Conservation (phyloP, 2,797 vertebrate species). For the Intellagama lesueurii region DNA sequence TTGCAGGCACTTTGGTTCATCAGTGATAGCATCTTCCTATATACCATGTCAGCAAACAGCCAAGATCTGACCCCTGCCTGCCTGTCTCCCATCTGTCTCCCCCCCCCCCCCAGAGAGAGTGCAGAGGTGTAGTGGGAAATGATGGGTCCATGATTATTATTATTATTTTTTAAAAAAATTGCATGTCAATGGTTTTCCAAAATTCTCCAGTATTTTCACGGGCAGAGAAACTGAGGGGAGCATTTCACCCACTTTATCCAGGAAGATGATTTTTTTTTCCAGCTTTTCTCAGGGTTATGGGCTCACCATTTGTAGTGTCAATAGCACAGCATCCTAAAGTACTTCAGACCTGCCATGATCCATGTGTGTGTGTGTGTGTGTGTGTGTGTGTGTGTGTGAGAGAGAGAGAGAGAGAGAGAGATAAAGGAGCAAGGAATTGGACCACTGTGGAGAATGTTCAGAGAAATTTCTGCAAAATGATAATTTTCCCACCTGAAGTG, state of each 20-base stretch:
- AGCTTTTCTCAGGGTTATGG: not conserved
- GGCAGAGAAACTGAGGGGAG: not conserved
- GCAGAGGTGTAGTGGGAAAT: not conserved
- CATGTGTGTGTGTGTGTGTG: too few relatives aligned
- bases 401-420: too few relatives aligned
- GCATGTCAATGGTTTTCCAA: not conserved
- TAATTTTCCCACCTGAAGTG: not conserved
- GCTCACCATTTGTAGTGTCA: not conserved
- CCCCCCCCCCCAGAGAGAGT: not conserved
- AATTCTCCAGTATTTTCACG: not conserved
- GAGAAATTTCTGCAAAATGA: not conserved
- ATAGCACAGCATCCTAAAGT: not conserved
- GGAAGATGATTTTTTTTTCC: not conserved
- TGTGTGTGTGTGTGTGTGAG: not conserved
- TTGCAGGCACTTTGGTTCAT: too few relatives aligned
- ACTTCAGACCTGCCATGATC: too few relatives aligned
- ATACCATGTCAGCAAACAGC: too few relatives aligned
- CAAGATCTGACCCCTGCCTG: too few relatives aligned
- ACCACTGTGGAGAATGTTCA: not conserved
- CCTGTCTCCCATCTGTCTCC: too few relatives aligned
- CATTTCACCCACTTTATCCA: not conserved
- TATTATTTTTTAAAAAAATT: not conserved
- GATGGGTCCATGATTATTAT: not conserved
- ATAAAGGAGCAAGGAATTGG: not conserved
- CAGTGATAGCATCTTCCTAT: too few relatives aligned